Evolutionary conservation across 2,113 vertebrate species (phyloP).

Genomic region (Eclectus roratus): DNA sequence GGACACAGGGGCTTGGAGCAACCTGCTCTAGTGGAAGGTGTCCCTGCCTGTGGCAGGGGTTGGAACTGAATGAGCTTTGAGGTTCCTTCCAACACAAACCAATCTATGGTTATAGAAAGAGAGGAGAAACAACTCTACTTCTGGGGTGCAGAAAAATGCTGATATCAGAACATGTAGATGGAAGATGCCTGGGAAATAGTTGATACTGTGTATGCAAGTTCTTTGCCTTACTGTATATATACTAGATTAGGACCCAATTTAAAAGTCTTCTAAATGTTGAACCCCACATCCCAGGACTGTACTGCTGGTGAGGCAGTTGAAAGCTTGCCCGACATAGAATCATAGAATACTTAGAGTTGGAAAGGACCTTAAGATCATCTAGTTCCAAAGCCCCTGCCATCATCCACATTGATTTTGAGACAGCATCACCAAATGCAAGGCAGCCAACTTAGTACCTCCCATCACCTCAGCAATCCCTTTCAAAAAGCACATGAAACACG

Average conservation of each 20-base stretch:
- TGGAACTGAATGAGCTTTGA: background rate
- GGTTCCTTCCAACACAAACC: background rate
- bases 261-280: background rate
- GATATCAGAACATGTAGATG: rapidly evolving
- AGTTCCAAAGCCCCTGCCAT: background rate
- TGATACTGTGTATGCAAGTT: background rate
- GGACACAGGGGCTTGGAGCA: background rate
- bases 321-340: background rate
- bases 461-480: background rate
- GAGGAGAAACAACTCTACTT: background rate
- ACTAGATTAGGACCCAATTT: background rate
- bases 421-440: background rate
- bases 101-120: background rate
- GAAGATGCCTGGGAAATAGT: background rate
- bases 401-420: background rate
- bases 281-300: background rate
- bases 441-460: background rate
- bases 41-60: background rate
- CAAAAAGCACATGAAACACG: background rate
- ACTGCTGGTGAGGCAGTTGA: background rate
- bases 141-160: background rate
- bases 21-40: rapidly evolving
- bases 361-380: background rate
- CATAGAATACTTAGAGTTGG: background rate
- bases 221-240: background rate